Conservation (phyloP, 2,113 vertebrate species). For the Delphinapterus leucas region DNA sequence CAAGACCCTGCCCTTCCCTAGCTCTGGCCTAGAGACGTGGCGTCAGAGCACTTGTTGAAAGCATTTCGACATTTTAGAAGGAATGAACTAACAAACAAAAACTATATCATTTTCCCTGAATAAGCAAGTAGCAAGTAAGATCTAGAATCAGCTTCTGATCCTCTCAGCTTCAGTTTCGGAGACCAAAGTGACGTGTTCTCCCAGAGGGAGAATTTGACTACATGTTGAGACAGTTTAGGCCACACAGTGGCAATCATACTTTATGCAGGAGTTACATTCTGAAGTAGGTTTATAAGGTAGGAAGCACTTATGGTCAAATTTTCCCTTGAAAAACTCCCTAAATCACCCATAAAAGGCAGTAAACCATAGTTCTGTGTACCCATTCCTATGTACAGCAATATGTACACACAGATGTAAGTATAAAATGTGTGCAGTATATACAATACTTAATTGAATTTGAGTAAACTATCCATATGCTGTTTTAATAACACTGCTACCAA, state of each 20-base stretch:
- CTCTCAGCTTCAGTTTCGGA: background rate
- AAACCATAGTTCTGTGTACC: background rate
- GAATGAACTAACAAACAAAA: background rate
- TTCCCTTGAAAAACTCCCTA: background rate
- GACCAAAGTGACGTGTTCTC: background rate
- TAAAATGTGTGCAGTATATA: background rate
- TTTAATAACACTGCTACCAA: background rate
- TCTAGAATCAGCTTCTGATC: background rate
- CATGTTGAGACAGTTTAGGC: background rate
- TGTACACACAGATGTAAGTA: background rate
- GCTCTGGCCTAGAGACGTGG: background rate
- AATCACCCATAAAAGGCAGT: background rate
- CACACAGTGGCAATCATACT: background rate
- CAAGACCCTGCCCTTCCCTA: background rate
- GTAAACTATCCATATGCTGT: background rate
- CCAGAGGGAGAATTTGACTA: background rate
- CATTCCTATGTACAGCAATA: background rate
- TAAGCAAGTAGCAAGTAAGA: background rate
- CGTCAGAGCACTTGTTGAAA: background rate
- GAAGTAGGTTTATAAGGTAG: background rate
- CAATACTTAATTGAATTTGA: conserved; percentile 10
- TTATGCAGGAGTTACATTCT: background rate
- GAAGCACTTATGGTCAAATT: background rate
- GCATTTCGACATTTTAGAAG: background rate
- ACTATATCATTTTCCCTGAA: background rate